Evolutionary conservation across 2,888 invertebrate species (phyloP), one percentile per base, ranked within the genome.

Genomic region (Laspeyria flexula): DNA sequence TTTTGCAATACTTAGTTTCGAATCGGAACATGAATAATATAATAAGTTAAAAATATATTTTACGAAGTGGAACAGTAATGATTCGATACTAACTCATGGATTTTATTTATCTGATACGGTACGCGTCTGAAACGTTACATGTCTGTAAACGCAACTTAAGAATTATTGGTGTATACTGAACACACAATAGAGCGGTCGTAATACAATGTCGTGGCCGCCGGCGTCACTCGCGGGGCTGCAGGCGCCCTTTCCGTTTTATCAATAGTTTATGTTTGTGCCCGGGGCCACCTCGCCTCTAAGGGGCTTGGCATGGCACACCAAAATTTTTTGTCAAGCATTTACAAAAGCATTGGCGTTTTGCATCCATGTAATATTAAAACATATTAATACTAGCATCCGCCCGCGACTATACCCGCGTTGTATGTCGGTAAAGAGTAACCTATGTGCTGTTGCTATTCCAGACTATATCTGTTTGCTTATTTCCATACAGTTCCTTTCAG

Each of bases 231-330:
- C 29, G 66, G 69, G 48, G 53, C 55, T 55, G 57, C 70, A 65
- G 65, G 72, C 78, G 73, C 76, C 77, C 77, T 81, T 73, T 70
- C 75, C 71, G 71, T 74, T 77, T 85, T 83, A 84, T 84, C 85
- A 83, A 84, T 86, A 81, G 79, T 85, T 85, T 80, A 82, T 83
- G 81, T 77, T 77, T 71, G 52, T 40, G 75, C 81, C 75, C 42
- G 55, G 51, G 67, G 80, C 74, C 23, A 25, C 39, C 43, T 59
- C 49, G 57, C 50, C 50, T 63, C 43, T 60, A 52, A 63, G 56
- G 60, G 55, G 43, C 37, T 40, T 40, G 43, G 48, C 46, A 57
- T 40, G 43, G 48, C 46, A 57, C 52, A 56, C 47, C 35, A 49
- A 61, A 4, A n/a, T 40, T 55, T 56, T 59, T 55, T 34, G n/a